Evolutionary conservation across 2,797 vertebrate genomes (phyloP), one percentile per base, ranked within the genome.

Genomic region (Sphaeramia orbicularis): DNA sequence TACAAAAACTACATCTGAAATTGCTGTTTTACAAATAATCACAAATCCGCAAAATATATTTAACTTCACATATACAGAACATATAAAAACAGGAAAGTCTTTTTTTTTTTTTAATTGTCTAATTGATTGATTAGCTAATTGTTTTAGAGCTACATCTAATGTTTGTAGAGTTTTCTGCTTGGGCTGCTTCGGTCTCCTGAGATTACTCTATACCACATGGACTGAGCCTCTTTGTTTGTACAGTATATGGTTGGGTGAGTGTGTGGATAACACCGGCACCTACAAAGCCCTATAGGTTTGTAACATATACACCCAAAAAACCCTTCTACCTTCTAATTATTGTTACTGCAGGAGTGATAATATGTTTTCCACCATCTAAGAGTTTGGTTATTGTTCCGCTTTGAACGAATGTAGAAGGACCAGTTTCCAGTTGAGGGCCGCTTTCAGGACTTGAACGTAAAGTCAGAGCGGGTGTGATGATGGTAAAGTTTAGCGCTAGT

Each of bases 401-500:
- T 57, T 18, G 45, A 78, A 35, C 27, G 18, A 49, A 59, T 76
- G 82, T 80, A 73, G 63, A 80, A 60, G 1, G 19, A 72, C 61
- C 67, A 67, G 64, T 67, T 43, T 69, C 55, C 61, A 74, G 78
- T 67, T 70, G 64, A 59, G 74, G 73, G 80, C 80, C 74, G 71
- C 61, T 62, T 75, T 65, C 35, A 74, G 59, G 56, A 41, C 68
- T 60, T 18, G 45, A 76, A 73, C 53, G 58, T 70, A 69, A 75
- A 86, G 72, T 80, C 64, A 57, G 52, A 78, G 50, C 65, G 57
- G 54, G 64, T 74, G 75, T 58, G 83, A 85, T 84, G 85, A 89
- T 64, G 76, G 71, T 19, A 32, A 83, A 78, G 80, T 89, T 83
- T 74, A 75, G 80, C 52, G 58, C 64, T 70, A 58, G 88, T 90